Evolutionary conservation across 1,140 invertebrate species (phyloP).

Genomic region (Macrobrachium nipponense): DNA sequence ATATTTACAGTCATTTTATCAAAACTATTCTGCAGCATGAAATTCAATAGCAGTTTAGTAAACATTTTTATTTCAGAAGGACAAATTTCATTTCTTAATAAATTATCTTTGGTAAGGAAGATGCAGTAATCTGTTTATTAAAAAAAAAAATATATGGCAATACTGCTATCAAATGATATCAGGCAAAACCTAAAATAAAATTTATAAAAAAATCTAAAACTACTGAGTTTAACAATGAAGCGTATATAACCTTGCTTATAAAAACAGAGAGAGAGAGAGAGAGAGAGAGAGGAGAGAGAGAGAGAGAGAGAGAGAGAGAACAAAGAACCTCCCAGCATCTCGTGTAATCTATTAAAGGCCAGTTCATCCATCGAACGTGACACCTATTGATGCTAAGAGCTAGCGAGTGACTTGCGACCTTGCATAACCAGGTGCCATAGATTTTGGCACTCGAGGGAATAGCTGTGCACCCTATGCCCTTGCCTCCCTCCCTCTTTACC

Average conservation of each 20-base stretch:
- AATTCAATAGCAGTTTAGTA: too few relatives aligned
- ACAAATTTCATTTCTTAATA: too few relatives aligned
- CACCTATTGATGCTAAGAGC: background rate
- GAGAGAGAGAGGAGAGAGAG: constrained; percentile 49
- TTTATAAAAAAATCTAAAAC: background rate
- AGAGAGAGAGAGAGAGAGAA: constrained; percentile 46
- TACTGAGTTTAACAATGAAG: background rate
- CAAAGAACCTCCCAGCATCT: background rate
- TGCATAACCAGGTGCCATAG: background rate
- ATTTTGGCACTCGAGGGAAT: background rate
- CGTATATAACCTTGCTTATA: too few relatives aligned
- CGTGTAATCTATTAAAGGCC: too few relatives aligned
- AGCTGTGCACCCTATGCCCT: background rate
- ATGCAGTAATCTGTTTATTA: too few relatives aligned
- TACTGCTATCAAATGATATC: background rate
- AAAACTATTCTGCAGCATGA: too few relatives aligned
- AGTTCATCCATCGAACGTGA: too few relatives aligned
- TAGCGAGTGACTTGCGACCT: background rate
- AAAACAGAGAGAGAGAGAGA: constrained; percentile 14
- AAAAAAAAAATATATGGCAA: too few relatives aligned
- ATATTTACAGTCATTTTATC: too few relatives aligned
- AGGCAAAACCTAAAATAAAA: background rate
- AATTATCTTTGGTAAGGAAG: too few relatives aligned
- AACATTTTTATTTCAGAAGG: too few relatives aligned
- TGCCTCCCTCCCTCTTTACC: constrained; percentile 8